A percentile compares a stretch with the other conserved stretches of the same genome.
Evolutionary conservation across 1,140 invertebrate species (phyloP).

Genomic region (Acyrthosiphon pisum): DNA sequence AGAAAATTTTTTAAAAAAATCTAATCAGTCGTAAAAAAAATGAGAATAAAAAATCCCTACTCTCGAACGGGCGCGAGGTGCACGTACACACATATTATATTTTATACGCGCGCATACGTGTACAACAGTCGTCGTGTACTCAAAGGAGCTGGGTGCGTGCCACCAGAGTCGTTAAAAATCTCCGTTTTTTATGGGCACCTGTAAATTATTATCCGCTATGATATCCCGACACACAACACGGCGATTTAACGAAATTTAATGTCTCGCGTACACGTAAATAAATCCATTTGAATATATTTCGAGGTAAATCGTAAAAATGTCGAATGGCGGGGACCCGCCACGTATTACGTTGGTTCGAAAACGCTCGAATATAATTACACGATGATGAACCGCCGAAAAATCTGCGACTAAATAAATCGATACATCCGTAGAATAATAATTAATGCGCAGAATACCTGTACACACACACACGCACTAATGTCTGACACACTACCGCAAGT

Average conservation of each 20-base stretch:
- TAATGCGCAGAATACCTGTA: no score
- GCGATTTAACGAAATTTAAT: constrained; percentile 36
- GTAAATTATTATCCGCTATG: constrained; percentile 40
- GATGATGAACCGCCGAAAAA: neutral
- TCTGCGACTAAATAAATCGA: neutral
- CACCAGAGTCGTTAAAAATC: constrained; percentile 55
- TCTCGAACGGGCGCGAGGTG: neutral
- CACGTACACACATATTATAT: neutral
- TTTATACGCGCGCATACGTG: neutral
- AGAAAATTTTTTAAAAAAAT: neutral
- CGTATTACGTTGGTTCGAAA: neutral
- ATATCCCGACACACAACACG: constrained; percentile 27
- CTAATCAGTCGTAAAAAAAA: constrained; percentile 54
- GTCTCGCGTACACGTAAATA: constrained; percentile 26
- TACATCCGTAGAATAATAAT: neutral
- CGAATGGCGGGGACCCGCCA: neutral
- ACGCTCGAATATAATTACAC: neutral
- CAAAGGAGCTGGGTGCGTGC: constrained; percentile 50
- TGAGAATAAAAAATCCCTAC: constrained; percentile 18
- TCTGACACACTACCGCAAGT: no score
- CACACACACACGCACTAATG: neutral
- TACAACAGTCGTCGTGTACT: neutral
- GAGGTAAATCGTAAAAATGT: constrained; percentile 6
- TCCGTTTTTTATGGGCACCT: constrained; percentile 39
- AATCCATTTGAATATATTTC: constrained; percentile 1